Conservation (phyloP, 2,888 invertebrate genomes). For the Drosophila infuscata region DNA sequence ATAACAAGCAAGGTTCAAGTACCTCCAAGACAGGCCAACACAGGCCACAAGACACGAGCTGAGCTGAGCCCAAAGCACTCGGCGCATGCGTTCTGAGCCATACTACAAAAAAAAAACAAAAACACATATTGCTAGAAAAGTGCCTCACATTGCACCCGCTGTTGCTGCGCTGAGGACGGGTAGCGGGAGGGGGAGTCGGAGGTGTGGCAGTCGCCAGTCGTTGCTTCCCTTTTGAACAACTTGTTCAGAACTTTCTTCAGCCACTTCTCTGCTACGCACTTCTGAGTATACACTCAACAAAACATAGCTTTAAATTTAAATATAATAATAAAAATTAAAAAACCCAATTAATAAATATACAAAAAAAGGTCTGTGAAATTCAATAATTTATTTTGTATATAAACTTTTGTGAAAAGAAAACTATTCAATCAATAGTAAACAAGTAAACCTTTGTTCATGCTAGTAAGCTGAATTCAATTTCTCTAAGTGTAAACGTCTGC, state of each 20-base stretch:
- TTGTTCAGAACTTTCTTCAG: slow-evolving; percentile 56
- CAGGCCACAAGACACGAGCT: slow-evolving; percentile 30
- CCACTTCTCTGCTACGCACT: slow-evolving; percentile 65
- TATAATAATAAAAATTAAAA: not conserved
- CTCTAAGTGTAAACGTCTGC: slow-evolving; percentile 13
- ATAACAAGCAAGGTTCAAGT: slow-evolving; percentile 69
- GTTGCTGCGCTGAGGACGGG: slow-evolving; percentile 1
- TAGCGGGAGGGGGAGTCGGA: not conserved
- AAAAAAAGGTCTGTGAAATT: not conserved
- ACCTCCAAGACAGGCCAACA: slow-evolving; percentile 52
- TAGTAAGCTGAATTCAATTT: not conserved
- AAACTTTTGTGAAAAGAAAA: not conserved
- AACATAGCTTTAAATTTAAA: not conserved
- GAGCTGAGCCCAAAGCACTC: slow-evolving; percentile 43
- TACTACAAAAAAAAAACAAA: slow-evolving; percentile 13
- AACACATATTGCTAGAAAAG: slow-evolving; percentile 51
- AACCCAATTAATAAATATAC: no score
- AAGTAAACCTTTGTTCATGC: not conserved
- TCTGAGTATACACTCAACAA: slow-evolving; percentile 24
- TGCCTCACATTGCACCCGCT: slow-evolving; percentile 59
- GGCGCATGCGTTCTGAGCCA: slow-evolving; percentile 64
- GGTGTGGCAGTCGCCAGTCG: slow-evolving; percentile 27
- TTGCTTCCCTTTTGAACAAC: slow-evolving; percentile 48
- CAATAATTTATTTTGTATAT: not conserved
- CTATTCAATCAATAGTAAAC: not conserved